Evolutionary conservation across 2,888 invertebrate species (phyloP).

Genomic region (Thecophora atra): DNA sequence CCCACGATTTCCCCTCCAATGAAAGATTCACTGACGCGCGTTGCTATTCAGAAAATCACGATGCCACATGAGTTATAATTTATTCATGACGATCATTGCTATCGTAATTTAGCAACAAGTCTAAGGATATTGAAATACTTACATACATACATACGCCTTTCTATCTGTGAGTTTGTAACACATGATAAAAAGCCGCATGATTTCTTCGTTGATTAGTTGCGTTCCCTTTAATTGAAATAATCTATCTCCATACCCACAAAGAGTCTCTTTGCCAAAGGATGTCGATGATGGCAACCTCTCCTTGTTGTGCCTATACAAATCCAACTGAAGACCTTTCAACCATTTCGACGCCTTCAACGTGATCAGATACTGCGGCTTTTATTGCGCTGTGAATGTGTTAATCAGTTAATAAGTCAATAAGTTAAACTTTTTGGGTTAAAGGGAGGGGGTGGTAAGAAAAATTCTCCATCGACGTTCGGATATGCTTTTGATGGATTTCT

Average conservation of each 20-base stretch:
- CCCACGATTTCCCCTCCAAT: too few species aligned
- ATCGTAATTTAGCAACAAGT: conserved; percentile 13
- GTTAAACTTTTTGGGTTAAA: too few species aligned
- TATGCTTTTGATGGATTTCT: neutral
- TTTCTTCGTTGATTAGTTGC: conserved; percentile 11
- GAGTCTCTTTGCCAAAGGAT: neutral
- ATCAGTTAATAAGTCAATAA: too few species aligned
- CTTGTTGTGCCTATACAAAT: neutral
- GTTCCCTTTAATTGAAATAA: conserved; percentile 18
- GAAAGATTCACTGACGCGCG: neutral
- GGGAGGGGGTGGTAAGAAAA: neutral
- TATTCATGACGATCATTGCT: conserved; percentile 18
- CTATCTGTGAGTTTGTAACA: neutral
- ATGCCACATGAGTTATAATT: conserved; percentile 29
- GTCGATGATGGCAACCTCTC: neutral
- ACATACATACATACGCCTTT: neutral
- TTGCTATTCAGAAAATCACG: conserved; percentile 17
- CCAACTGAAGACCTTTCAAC: neutral
- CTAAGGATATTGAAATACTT: neutral
- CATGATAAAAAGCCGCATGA: neutral
- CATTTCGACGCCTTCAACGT: neutral
- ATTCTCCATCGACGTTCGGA: neutral
- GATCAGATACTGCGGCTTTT: neutral
- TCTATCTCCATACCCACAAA: conserved; percentile 22
- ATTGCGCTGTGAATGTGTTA: neutral